Conservation (phyloP, 2,797 vertebrate genomes). For the Pitangus sulphuratus region DNA sequence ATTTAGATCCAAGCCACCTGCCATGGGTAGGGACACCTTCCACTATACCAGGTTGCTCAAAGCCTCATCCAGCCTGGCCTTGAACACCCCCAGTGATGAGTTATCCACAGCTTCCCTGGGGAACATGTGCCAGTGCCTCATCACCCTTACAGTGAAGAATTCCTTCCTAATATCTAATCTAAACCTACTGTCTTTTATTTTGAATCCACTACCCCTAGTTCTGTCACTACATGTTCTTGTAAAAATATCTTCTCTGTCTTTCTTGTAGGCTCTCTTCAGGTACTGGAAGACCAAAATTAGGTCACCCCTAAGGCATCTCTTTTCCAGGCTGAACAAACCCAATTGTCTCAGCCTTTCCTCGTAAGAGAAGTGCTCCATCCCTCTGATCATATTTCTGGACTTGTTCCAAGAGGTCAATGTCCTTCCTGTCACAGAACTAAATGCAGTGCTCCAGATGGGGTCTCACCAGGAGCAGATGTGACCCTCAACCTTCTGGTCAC, state of each 20-base stretch:
- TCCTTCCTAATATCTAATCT: not conserved
- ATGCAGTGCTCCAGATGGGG: not conserved
- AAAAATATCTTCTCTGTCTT: not conserved
- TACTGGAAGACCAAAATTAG: not conserved
- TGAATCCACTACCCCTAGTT: fast-evolving
- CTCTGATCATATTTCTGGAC: not conserved
- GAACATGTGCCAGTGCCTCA: not conserved
- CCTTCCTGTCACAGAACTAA: not conserved
- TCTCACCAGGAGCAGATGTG: not conserved
- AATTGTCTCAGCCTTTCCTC: not conserved
- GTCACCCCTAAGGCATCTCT: not conserved
- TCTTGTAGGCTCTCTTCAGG: not conserved
- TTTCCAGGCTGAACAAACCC: not conserved
- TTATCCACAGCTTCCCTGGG: not conserved
- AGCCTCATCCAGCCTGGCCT: not conserved
- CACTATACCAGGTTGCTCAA: not conserved
- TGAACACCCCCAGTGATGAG: no score
- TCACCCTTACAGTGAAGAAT: not conserved
- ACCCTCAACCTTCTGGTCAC: no score
- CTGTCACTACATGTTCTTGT: not conserved
- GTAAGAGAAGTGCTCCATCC: not conserved
- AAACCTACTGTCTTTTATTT: not conserved
- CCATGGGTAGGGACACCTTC: not conserved
- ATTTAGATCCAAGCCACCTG: not conserved
- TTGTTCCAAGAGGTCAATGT: not conserved